Evolutionary conservation across 2,888 invertebrate genomes (phyloP).

Genomic region (Villa cingulata): DNA sequence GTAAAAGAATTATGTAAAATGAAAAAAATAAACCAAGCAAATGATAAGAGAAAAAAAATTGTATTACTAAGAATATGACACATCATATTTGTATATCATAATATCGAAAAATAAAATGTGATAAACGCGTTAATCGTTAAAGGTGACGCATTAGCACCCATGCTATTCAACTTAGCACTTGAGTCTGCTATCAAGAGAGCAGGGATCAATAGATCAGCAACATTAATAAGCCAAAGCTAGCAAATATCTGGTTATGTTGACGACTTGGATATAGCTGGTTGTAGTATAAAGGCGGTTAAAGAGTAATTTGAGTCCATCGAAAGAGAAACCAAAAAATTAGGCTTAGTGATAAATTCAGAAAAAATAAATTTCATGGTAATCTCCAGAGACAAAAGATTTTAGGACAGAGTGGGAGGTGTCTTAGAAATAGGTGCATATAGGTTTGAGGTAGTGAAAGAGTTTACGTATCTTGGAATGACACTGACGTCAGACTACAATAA

Average conservation of each 20-base stretch:
- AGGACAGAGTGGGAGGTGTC: neutral
- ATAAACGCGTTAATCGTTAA: too few species aligned
- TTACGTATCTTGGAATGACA: too few species aligned
- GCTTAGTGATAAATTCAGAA: neutral
- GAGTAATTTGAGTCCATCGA: neutral
- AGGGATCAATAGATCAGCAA: neutral
- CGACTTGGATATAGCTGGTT: slow-evolving; percentile 1
- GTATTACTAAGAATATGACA: too few species aligned
- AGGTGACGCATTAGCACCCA: neutral
- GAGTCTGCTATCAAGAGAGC: neutral
- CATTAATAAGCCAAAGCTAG: neutral
- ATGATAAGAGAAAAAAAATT: too few species aligned
- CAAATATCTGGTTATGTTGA: slow-evolving; percentile 1
- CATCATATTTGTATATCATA: too few species aligned
- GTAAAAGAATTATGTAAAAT: too few species aligned
- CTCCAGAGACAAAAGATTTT: neutral
- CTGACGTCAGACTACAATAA: neutral
- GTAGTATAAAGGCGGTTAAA: neutral
- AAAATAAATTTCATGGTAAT: neutral
- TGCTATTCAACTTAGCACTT: slow-evolving; percentile 1
- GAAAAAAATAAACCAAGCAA: too few species aligned
- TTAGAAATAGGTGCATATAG: too few species aligned
- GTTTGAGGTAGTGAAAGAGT: too few species aligned
- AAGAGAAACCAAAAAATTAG: too few species aligned
- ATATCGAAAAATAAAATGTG: too few species aligned